These are phyloP conservation scores for Nothobranchius kuhntae DNA, from an alignment of 2,113 vertebrate species.

Conservation along the genomic window DNA sequence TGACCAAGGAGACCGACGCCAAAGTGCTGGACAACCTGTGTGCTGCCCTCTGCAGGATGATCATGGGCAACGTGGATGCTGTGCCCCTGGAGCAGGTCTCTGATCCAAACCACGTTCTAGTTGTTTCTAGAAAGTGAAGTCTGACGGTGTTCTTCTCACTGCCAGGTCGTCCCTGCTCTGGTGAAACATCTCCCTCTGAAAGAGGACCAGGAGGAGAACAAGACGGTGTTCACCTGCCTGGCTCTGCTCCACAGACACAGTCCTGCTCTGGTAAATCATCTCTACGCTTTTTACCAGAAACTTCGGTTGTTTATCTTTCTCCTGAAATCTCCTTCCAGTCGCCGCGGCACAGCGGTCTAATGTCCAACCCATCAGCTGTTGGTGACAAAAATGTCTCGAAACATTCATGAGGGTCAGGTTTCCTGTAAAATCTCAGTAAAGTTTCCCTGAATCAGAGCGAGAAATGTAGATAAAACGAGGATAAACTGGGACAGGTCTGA, in stretches of 20 bases:
- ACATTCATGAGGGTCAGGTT: no score
- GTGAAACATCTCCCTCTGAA: slow-evolving; percentile 82
- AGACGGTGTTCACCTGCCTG: slow-evolving; percentile 84
- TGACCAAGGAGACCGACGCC: slow-evolving; percentile 79
- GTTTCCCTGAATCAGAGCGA: no score
- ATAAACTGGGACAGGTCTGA: no score
- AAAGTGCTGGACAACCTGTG: slow-evolving; percentile 89
- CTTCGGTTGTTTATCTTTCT: no score
- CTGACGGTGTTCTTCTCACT: neutral
- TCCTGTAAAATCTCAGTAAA: no score
- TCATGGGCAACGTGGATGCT: slow-evolving; percentile 74
- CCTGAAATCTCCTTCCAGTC: no score
- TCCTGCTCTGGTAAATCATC: slow-evolving; percentile 61
- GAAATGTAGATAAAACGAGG: no score
- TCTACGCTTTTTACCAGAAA: neutral
- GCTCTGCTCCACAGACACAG: slow-evolving; percentile 80
- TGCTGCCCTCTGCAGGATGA: slow-evolving; percentile 86
- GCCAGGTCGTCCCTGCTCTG: slow-evolving; percentile 85
- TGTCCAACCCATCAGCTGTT: no score
- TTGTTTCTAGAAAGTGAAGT: neutral
- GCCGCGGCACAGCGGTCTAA: no score
- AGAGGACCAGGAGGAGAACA: slow-evolving; percentile 89
- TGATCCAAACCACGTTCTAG: no score
- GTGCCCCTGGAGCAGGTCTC: slow-evolving; percentile 86
- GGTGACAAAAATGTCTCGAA: no score